Percentiles rank a stretch among this genome's conserved stretches.
Conservation (phyloP, 2,888 invertebrate species). For the Leptopilina myrica region DNA sequence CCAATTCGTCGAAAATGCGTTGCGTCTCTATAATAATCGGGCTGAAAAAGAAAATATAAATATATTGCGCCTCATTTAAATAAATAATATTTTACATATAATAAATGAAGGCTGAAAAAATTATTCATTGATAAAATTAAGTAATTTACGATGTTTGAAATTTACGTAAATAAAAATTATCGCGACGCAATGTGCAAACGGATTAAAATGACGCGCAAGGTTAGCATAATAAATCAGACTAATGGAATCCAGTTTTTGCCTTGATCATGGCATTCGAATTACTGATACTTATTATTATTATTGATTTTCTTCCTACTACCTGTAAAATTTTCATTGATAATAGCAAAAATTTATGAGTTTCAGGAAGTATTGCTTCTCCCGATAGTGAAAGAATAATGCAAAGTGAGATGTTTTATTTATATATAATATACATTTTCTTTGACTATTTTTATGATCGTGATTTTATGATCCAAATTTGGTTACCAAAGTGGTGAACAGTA, state of each 20-base stretch:
- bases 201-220: constrained; percentile 27
- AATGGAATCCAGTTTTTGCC: constrained; percentile 37
- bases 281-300: constrained; percentile 19
- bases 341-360: not conserved
- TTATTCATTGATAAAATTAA: constrained; percentile 25
- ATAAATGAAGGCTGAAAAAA: not conserved
- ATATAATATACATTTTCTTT: too few relatives aligned
- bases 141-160: not conserved
- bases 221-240: constrained; percentile 33
- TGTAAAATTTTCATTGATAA: not conserved
- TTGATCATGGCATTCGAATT: constrained; percentile 51
- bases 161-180: not conserved
- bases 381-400: not conserved
- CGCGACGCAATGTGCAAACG: constrained; percentile 5
- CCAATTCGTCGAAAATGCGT: constrained; percentile 87
- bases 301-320: not conserved
- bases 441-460: too few relatives aligned
- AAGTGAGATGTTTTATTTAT: not conserved
- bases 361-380: not conserved
- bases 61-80: not conserved
- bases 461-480: too few relatives aligned
- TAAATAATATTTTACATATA: not conserved
- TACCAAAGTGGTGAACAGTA: too few relatives aligned
- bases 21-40: constrained; percentile 92
- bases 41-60: constrained; percentile 78